Conservation (phyloP, 2,797 vertebrate genomes). For the Falco novaeseelandiae region DNA sequence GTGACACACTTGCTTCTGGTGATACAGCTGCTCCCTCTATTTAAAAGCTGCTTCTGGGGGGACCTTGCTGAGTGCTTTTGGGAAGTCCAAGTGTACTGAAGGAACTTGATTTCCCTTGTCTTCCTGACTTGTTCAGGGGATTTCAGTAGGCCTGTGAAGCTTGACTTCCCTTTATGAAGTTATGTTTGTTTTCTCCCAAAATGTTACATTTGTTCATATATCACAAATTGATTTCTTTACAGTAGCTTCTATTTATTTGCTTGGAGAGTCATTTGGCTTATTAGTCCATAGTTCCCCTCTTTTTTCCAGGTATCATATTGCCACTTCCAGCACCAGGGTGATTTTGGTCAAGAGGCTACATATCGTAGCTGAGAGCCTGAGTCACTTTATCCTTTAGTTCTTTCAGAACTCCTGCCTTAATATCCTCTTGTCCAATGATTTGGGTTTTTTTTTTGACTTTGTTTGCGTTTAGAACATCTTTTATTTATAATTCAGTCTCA, state of each 20-base stretch:
- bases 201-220: background rate
- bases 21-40: background rate
- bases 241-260: background rate
- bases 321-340: background rate
- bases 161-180: background rate
- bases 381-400: background rate
- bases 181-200: background rate
- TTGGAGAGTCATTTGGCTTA: background rate
- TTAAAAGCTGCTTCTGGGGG: background rate
- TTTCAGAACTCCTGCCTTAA: background rate
- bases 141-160: background rate
- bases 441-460: background rate
- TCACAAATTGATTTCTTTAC: background rate
- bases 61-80: background rate
- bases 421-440: background rate
- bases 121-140: background rate
- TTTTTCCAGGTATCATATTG: background rate
- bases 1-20: background rate
- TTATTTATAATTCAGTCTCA: background rate
- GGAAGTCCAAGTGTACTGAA: background rate
- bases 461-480: background rate
- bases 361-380: background rate
- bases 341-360: background rate
- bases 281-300: background rate
- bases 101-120: background rate